Percentiles rank a stretch among this genome's conserved stretches.
Conservation (phyloP, 2,797 vertebrate genomes). For the Pseudochirops corinnae region DNA sequence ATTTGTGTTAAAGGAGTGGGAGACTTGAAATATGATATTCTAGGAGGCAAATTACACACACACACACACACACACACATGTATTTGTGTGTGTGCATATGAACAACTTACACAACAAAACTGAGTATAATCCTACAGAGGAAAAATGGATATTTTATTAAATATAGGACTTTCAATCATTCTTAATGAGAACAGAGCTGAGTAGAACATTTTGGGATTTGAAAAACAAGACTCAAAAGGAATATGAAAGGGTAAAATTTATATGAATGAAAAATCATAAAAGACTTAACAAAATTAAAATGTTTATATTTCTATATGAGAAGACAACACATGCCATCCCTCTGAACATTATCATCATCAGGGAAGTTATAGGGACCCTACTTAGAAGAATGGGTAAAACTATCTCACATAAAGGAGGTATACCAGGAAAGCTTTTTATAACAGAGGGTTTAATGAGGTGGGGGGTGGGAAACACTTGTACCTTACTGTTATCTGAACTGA, state of each 20-base stretch:
- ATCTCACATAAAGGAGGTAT: neutral
- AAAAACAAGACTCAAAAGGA: neutral
- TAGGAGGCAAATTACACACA: neutral
- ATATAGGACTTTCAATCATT: neutral
- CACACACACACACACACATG: too few relatives aligned
- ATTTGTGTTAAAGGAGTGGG: neutral
- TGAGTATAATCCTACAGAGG: neutral
- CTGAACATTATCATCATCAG: neutral
- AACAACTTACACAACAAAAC: neutral
- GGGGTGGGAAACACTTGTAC: neutral
- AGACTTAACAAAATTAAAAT: neutral
- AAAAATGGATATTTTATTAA: neutral
- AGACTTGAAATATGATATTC: neutral
- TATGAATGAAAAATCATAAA: neutral
- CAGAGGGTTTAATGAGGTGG: neutral
- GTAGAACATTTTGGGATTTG: neutral
- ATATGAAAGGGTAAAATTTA: neutral
- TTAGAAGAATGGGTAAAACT: neutral
- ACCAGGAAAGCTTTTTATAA: neutral
- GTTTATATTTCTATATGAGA: neutral
- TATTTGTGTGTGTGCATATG: too few relatives aligned
- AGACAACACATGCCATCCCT: neutral
- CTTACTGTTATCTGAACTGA: neutral
- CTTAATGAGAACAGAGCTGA: neutral
- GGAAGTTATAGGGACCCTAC: neutral